Conservation (phyloP, 1,140 invertebrate species). For the Heliconius eleuchia region DNA sequence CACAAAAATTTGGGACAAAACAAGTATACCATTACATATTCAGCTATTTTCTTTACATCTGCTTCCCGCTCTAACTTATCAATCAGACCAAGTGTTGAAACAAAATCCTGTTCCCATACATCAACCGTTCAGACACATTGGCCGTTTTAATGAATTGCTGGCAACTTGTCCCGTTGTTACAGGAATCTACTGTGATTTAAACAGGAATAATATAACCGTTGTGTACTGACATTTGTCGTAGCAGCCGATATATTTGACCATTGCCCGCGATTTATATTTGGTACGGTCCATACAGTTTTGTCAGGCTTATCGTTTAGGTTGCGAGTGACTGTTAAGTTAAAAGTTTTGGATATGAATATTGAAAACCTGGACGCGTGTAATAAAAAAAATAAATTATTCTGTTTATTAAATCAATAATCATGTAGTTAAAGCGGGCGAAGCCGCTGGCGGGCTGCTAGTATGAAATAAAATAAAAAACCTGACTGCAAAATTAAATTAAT, state of each 20-base stretch:
- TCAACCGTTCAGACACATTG: constrained; percentile 69
- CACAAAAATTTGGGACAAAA: too few relatives aligned
- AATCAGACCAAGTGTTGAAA: constrained; percentile 38
- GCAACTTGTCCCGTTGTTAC: constrained; percentile 56
- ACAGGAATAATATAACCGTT: constrained; percentile 32
- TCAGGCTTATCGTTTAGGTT: not conserved
- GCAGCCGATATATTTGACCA: not conserved
- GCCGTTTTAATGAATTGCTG: constrained; percentile 71
- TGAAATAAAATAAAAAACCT: too few relatives aligned
- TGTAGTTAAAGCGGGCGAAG: too few relatives aligned
- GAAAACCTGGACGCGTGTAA: too few relatives aligned
- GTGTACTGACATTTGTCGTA: constrained; percentile 9
- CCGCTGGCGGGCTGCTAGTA: too few relatives aligned
- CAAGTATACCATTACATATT: too few relatives aligned
- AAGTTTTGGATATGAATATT: not conserved
- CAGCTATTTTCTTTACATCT: not conserved
- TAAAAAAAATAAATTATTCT: too few relatives aligned
- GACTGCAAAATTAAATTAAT: too few relatives aligned
- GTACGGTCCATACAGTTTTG: not conserved
- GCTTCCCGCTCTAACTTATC: constrained; percentile 26
- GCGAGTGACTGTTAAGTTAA: not conserved
- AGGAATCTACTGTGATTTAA: constrained; percentile 67
- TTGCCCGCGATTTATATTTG: not conserved
- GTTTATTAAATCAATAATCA: too few relatives aligned
- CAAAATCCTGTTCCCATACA: constrained; percentile 57